Conservation (phyloP, 2,797 vertebrate genomes). For the Allenopithecus nigroviridis region DNA sequence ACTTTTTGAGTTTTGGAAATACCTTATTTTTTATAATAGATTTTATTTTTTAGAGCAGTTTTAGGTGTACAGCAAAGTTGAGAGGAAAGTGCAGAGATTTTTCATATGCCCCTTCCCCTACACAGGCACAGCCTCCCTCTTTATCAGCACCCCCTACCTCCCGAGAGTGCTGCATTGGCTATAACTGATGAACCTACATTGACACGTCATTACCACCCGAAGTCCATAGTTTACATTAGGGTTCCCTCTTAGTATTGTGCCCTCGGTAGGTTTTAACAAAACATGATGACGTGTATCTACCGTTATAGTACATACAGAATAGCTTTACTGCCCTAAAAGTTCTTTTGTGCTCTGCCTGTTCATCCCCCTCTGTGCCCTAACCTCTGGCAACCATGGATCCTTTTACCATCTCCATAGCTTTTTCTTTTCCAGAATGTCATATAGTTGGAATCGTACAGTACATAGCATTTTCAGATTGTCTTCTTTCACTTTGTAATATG, state of each 20-base stretch:
- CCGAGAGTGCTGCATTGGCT: neutral
- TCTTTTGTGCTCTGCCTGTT: neutral
- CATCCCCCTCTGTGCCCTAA: neutral
- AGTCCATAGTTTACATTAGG: neutral
- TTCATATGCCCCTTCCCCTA: no score
- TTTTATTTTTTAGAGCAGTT: conserved; percentile 11
- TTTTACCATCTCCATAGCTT: neutral
- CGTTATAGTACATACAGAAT: no score
- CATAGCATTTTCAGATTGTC: neutral
- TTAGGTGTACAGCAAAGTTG: neutral
- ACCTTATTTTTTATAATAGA: neutral
- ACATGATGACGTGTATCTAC: fast-evolving
- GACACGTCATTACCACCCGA: neutral
- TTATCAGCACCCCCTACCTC: fast-evolving
- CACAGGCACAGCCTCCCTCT: neutral
- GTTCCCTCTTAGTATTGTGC: neutral
- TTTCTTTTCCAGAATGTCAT: neutral
- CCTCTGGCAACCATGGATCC: neutral
- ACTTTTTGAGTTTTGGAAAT: neutral
- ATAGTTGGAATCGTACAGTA: neutral
- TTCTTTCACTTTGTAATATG: neutral
- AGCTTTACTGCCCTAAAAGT: neutral
- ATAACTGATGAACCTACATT: neutral
- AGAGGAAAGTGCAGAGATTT: neutral
- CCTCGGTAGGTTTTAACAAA: neutral